Evolutionary conservation across 2,113 vertebrate genomes (phyloP).

Genomic region (Varanus komodoensis): DNA sequence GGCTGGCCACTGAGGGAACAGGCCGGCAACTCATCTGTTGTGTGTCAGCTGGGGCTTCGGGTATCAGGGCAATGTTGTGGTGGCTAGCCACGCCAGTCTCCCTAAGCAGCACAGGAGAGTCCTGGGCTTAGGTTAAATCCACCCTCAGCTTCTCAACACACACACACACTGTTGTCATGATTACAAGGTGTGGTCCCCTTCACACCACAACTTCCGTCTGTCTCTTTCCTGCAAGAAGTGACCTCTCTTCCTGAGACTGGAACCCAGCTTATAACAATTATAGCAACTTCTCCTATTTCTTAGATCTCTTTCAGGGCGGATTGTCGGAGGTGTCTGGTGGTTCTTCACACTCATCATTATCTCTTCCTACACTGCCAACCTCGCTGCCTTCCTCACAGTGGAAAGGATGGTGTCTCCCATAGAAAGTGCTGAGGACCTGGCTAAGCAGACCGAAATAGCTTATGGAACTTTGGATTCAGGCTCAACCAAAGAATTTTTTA

Average conservation of each 20-base stretch:
- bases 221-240: background rate
- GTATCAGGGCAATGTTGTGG: background rate
- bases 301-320: conserved; percentile 98
- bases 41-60: background rate
- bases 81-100: background rate
- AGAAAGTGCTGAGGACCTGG: conserved; percentile 98
- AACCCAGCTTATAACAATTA: conserved; percentile 51
- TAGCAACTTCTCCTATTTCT: conserved; percentile 71
- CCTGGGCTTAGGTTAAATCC: background rate
- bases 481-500: conserved; percentile 99
- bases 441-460: conserved; percentile 99
- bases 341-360: conserved; percentile 99
- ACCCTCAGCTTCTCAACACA: no score
- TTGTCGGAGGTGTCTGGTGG: conserved; percentile 99
- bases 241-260: background rate
- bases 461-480: conserved; percentile 98
- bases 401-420: conserved; percentile 99
- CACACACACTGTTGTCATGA: background rate
- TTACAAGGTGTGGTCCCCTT: background rate
- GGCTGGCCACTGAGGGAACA: background rate
- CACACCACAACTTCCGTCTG: background rate
- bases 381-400: conserved; percentile 98
- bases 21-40: background rate
- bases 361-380: conserved; percentile 99
- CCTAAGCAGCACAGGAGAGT: background rate